Conservation (phyloP, 2,113 vertebrate genomes). For the Sebastes schlegelii region DNA sequence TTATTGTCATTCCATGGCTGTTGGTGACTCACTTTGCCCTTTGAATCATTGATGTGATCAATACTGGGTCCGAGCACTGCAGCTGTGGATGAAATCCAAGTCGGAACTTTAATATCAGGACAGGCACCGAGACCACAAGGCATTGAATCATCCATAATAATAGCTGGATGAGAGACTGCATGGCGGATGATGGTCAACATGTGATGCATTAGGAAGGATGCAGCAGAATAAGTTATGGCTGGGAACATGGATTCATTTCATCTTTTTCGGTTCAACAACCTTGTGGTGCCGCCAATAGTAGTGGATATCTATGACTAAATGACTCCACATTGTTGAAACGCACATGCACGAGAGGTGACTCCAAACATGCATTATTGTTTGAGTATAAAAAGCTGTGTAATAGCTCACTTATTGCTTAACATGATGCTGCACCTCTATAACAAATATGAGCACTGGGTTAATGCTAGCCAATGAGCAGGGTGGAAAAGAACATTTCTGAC, state of each 20-base stretch:
- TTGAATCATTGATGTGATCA: constrained; percentile 80
- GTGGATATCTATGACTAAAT: constrained; percentile 25
- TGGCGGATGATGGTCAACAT: constrained; percentile 57
- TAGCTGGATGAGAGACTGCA: constrained; percentile 68
- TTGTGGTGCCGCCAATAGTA: constrained; percentile 9
- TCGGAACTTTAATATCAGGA: constrained; percentile 49
- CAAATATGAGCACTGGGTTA: background rate
- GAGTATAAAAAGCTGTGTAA: background rate
- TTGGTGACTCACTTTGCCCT: constrained; percentile 64
- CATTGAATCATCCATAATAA: constrained; percentile 66
- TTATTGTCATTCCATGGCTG: constrained; percentile 53
- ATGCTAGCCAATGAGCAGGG: background rate
- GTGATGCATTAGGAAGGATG: constrained; percentile 45
- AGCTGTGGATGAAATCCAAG: constrained; percentile 75
- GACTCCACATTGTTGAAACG: constrained; percentile 2
- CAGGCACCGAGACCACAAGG: constrained; percentile 60
- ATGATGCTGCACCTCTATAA: background rate
- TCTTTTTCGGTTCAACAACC: constrained; percentile 43
- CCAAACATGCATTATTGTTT: background rate
- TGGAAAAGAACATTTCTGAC: constrained; percentile 6
- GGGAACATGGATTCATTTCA: constrained; percentile 51
- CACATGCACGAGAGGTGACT: constrained; percentile 15
- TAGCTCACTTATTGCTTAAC: background rate
- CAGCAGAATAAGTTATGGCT: constrained; percentile 7
- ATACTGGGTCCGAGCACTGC: constrained; percentile 62